Percentiles rank a stretch among this genome's conserved stretches.
Conservation (phyloP, 2,888 invertebrate species). For the Alentia gelatinosa region DNA sequence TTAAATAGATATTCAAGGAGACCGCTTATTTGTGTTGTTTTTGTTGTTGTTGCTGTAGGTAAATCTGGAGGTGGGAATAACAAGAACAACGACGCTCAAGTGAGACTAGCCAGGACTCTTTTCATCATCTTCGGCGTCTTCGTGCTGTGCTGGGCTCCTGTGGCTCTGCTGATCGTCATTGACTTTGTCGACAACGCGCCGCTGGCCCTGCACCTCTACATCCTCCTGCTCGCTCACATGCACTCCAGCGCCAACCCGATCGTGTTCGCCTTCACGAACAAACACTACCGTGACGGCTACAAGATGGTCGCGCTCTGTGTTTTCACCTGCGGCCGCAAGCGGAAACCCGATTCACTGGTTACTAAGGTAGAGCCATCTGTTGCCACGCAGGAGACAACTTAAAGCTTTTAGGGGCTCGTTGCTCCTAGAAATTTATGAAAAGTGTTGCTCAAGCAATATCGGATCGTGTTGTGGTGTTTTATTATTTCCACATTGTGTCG, state of each 20-base stretch:
- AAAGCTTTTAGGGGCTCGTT: background rate
- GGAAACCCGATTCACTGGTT: background rate
- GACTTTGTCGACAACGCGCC: slow-evolving; percentile 43
- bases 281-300: slow-evolving; percentile 52
- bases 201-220: slow-evolving; percentile 43
- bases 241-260: slow-evolving; percentile 55
- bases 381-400: background rate
- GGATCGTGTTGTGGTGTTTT: too few relatives aligned
- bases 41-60: too few relatives aligned
- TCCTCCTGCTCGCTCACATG: slow-evolving; percentile 58
- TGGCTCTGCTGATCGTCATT: slow-evolving; percentile 47
- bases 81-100: background rate
- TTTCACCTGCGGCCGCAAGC: background rate
- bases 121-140: slow-evolving; percentile 57
- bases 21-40: too few relatives aligned
- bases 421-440: too few relatives aligned
- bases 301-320: background rate
- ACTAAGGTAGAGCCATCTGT: background rate
- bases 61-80: too few relatives aligned
- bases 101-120: slow-evolving; percentile 52
- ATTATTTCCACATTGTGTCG: too few relatives aligned
- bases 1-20: too few relatives aligned
- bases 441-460: too few relatives aligned
- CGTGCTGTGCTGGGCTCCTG: slow-evolving; percentile 54
- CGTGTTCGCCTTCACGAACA: slow-evolving; percentile 46